phyloP scores from a whole-genome alignment of 2,888 invertebrate species.

The Papilio elwesi region DNA sequence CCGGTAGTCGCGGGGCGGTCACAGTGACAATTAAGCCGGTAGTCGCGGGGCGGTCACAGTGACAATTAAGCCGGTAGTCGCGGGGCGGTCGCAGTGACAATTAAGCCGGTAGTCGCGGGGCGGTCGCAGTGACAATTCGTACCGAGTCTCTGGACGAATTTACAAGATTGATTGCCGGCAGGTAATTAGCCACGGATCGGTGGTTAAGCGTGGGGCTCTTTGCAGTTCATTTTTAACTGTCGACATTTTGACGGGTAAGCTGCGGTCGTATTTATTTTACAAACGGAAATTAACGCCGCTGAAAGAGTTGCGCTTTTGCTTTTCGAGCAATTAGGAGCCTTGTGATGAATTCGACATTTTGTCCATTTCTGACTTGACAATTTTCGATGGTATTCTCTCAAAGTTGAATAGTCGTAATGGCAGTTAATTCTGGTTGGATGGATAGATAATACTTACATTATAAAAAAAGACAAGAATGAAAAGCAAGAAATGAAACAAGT shows the following conservation, averaged over 20 bases:
- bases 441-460: neutral
- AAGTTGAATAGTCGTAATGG: neutral
- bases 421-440: neutral
- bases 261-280: conserved; percentile 50
- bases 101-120: too few relatives aligned
- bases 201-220: conserved; percentile 53
- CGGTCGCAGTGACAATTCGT: conserved; percentile 62
- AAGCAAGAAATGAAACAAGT: too few relatives aligned
- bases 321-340: conserved; percentile 24
- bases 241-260: conserved; percentile 63
- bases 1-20: conserved; percentile 50
- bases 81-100: conserved; percentile 52
- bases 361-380: neutral
- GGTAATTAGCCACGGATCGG: conserved; percentile 67
- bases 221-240: conserved; percentile 67
- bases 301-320: conserved; percentile 36
- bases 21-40: conserved; percentile 60
- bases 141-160: conserved; percentile 48
- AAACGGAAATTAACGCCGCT: conserved; percentile 53
- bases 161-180: conserved; percentile 63
- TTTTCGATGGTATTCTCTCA: neutral
- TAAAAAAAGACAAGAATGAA: too few relatives aligned
- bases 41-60: conserved; percentile 51
- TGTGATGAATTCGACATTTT: conserved; percentile 19
- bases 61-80: conserved; percentile 57